Conservation (phyloP, 2,888 invertebrate species). For the Melinaea menophilus region DNA sequence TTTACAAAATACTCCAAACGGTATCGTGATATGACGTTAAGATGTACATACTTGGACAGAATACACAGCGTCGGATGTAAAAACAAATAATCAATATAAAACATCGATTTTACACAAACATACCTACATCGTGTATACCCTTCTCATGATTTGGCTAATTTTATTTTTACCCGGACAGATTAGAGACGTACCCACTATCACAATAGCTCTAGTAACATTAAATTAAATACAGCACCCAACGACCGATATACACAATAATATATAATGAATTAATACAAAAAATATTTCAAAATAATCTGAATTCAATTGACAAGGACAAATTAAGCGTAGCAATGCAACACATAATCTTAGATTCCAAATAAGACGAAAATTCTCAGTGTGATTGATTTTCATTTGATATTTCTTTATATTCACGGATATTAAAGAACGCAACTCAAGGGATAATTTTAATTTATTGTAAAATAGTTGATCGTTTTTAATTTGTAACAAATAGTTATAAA, state of each 20-base stretch:
- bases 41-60: slow-evolving; percentile 69
- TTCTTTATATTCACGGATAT: too few relatives aligned
- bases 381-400: too few relatives aligned
- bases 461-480: too few relatives aligned
- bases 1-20: slow-evolving; percentile 55
- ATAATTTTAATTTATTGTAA: too few relatives aligned
- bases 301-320: too few relatives aligned
- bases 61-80: slow-evolving; percentile 66
- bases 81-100: slow-evolving; percentile 59
- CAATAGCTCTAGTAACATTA: slow-evolving; percentile 66
- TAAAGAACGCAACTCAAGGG: too few relatives aligned
- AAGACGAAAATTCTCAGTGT: too few relatives aligned
- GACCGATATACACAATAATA: slow-evolving; percentile 61
- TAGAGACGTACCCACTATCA: slow-evolving; percentile 67
- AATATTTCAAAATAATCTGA: slow-evolving; percentile 50
- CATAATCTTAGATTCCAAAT: too few relatives aligned
- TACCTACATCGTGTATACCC: slow-evolving; percentile 73
- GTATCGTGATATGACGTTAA: slow-evolving; percentile 68
- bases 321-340: too few relatives aligned
- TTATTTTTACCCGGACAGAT: slow-evolving; percentile 53
- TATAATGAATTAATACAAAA: slow-evolving; percentile 58
- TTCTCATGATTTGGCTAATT: slow-evolving; percentile 72
- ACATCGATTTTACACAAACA: slow-evolving; percentile 62
- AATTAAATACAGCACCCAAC: slow-evolving; percentile 74
- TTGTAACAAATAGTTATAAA: too few relatives aligned